Evolutionary conservation across 1,140 invertebrate genomes (phyloP), one percentile per base, ranked within the genome.

Genomic region (Mycetomoellerius zeteki): DNA sequence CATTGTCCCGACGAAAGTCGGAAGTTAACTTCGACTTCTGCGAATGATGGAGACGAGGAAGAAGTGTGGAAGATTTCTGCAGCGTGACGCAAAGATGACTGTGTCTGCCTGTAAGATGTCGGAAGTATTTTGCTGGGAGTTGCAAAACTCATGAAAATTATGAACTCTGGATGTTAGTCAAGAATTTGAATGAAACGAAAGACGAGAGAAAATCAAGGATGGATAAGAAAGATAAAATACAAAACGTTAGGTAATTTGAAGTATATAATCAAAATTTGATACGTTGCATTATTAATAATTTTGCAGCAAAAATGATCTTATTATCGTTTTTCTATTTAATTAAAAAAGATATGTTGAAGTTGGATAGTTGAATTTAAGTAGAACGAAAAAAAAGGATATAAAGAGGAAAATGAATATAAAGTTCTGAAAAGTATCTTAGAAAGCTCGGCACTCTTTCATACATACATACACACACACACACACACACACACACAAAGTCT

Each of bases 21-120:
- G 60, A 65, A 78, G 76, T 78, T 65, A 78, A 78, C 76, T 78
- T 78, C 16, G 58, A 64, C 60, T 78, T 78, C 21, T 47, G 60
- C 76, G 24, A 78, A 65, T 65, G 60, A 65, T 30, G 33, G 16
- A 64, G 76, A 78, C 12, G 60, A 65, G 30, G 43, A 64, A 37
- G 50, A 75, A 56, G 52, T 2, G 72, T 14, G n/a, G n/a, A 58
- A 33, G 19, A 78, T 65, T 50, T 24, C 24, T 21, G 37, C 19
- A 30, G 43, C 58, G 75, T 47, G 37, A 47, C 19, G 75, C 37
- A 65, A 78, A 65, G 60, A 78, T 78, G 76, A 78, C 43, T 43
- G 19, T 65, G 60, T 6, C 43, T 65, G 58, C 24, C 24, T 24
- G 4, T 47, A 21, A 30, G 52, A 78, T 78, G 76, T 65, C 43